Conservation (phyloP, 2,888 invertebrate genomes). For the Hypercompe scribonia region DNA sequence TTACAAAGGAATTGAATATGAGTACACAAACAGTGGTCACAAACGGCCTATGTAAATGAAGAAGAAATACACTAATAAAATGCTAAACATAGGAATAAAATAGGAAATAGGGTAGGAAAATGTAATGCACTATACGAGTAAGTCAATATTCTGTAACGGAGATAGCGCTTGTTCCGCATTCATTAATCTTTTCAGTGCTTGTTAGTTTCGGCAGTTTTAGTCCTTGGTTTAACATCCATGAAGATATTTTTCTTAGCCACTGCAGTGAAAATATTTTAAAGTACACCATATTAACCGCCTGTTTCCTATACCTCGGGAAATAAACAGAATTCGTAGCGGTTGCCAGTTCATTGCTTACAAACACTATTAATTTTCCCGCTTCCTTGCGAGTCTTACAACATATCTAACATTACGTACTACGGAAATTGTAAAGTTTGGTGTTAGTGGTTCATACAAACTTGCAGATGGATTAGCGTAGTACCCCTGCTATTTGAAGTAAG, state of each 20-base stretch:
- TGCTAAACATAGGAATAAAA: no score
- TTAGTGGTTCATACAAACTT: constrained; percentile 23
- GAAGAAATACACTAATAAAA: no score
- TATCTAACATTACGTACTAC: constrained; percentile 14
- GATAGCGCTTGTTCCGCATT: neutral
- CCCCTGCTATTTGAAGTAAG: constrained; percentile 7
- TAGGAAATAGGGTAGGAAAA: no score
- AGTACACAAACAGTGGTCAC: no score
- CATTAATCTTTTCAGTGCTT: neutral
- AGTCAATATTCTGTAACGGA: no score
- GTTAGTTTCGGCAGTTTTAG: neutral
- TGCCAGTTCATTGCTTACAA: constrained; percentile 23
- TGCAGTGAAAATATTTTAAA: neutral
- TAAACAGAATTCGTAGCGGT: constrained; percentile 19
- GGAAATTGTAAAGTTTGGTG: constrained; percentile 27
- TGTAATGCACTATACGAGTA: no score
- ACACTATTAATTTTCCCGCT: constrained; percentile 26
- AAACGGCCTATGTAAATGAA: no score
- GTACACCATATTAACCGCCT: neutral
- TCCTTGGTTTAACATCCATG: neutral
- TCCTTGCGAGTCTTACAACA: constrained; percentile 24
- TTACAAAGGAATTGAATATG: no score
- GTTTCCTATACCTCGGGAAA: constrained; percentile 16
- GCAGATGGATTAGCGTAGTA: constrained; percentile 20
- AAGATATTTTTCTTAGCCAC: neutral